These are phyloP conservation scores for Siniperca undulata DNA, from an alignment of 2,797 vertebrate species.

Conservation along the genomic window DNA sequence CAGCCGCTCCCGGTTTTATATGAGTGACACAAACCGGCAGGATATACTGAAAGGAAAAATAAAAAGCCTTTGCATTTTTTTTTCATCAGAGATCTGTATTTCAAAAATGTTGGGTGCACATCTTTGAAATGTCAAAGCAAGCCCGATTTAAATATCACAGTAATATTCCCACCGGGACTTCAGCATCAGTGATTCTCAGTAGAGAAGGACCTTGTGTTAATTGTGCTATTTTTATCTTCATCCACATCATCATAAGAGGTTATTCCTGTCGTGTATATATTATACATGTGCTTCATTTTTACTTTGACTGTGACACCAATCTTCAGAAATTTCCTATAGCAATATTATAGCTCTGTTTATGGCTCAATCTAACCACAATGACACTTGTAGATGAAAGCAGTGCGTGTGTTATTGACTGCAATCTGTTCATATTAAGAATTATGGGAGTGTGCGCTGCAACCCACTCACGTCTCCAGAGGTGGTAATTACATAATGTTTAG, in stretches of 20 bases:
- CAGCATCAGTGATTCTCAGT: slow-evolving; percentile 29
- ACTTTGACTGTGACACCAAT: background rate
- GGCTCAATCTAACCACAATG: background rate
- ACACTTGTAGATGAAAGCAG: background rate
- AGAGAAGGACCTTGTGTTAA: slow-evolving; percentile 5
- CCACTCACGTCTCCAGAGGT: slow-evolving; percentile 23
- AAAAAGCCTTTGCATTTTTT: background rate
- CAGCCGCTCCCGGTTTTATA: slow-evolving; percentile 52
- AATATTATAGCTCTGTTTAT: background rate
- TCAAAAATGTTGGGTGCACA: slow-evolving; percentile 35
- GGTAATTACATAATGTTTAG: slow-evolving; percentile 39
- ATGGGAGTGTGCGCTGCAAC: background rate
- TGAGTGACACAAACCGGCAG: slow-evolving; percentile 46
- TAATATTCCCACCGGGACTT: slow-evolving; percentile 34
- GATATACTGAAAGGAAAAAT: background rate
- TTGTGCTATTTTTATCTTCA: slow-evolving; percentile 13
- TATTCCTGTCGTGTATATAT: background rate
- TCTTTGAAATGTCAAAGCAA: slow-evolving; percentile 54
- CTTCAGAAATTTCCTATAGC: background rate
- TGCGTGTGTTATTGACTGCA: background rate
- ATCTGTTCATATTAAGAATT: background rate
- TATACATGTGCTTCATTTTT: background rate
- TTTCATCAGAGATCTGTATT: background rate
- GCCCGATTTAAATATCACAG: slow-evolving; percentile 53
- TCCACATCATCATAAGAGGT: background rate